Conservation (phyloP, 2,113 vertebrate species). For the Cynopterus brachyotis region DNA sequence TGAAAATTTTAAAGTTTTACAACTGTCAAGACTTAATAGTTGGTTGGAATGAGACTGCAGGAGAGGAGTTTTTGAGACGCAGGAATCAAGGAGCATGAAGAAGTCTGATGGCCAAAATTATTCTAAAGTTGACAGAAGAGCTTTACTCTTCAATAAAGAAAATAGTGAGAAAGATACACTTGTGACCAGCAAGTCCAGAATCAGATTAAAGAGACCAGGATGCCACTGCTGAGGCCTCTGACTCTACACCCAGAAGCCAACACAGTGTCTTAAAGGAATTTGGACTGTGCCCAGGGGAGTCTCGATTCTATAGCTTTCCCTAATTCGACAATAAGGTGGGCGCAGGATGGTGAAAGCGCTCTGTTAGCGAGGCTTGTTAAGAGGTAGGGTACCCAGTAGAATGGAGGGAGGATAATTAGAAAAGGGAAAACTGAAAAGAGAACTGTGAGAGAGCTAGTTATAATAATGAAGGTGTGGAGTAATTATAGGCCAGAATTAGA, state of each 20-base stretch:
- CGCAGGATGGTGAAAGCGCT: rapidly evolving
- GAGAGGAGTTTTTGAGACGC: neutral
- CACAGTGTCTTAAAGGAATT: neutral
- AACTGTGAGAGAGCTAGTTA: neutral
- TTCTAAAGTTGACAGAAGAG: neutral
- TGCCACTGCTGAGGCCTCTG: neutral
- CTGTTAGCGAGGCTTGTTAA: neutral
- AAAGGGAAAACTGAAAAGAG: neutral
- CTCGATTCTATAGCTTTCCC: neutral
- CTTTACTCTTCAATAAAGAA: neutral
- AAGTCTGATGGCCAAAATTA: neutral
- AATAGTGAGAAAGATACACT: neutral
- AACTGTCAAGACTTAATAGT: neutral
- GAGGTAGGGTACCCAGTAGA: neutral
- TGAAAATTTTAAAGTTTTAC: neutral
- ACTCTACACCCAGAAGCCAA: neutral
- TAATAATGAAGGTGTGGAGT: neutral
- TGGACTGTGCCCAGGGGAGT: neutral
- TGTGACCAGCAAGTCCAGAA: neutral
- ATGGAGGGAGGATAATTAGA: neutral
- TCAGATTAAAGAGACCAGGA: neutral
- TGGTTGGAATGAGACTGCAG: neutral
- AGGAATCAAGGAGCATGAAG: neutral
- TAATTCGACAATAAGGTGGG: neutral
- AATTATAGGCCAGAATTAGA: neutral